Percentiles rank a stretch among this genome's conserved stretches.
phyloP scores from a whole-genome alignment of 2,888 invertebrate genomes.

The Dioctria rufipes region DNA sequence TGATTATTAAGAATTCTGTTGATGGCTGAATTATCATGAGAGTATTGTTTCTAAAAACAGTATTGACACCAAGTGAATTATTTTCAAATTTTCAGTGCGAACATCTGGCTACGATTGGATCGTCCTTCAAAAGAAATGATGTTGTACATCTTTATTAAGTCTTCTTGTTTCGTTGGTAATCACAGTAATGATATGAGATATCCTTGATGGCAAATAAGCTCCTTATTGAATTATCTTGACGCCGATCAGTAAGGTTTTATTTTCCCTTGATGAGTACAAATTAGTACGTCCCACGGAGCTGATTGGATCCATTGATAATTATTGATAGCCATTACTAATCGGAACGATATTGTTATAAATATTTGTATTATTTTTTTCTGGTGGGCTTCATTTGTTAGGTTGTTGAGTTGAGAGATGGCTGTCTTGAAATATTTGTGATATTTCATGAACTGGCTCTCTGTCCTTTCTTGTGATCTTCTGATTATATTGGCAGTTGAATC shows the following conservation, averaged over 20 bases:
- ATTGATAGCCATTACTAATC: not conserved
- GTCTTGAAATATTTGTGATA: not conserved
- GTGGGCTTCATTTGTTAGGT: not conserved
- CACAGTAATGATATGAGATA: not conserved
- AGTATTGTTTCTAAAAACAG: not conserved
- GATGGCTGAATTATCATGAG: not conserved
- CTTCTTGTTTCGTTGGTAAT: not conserved
- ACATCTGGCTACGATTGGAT: not conserved
- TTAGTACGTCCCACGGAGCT: not conserved
- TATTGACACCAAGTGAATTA: no score
- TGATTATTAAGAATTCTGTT: not conserved
- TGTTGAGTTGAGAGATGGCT: not conserved
- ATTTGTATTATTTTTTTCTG: not conserved
- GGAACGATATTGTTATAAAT: not conserved
- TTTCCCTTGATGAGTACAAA: conserved; percentile 9
- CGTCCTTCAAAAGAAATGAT: not conserved
- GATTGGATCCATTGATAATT: not conserved
- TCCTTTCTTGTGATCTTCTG: not conserved
- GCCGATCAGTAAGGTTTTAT: not conserved
- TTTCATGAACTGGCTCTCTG: not conserved
- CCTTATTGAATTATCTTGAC: not conserved
- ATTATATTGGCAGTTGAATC: conserved; percentile 30
- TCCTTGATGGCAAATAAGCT: not conserved
- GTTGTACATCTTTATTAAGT: not conserved
- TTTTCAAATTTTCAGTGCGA: not conserved